Base-by-base conservation (phyloP, 2,113 vertebrate species). In the Otus sunia region DNA sequence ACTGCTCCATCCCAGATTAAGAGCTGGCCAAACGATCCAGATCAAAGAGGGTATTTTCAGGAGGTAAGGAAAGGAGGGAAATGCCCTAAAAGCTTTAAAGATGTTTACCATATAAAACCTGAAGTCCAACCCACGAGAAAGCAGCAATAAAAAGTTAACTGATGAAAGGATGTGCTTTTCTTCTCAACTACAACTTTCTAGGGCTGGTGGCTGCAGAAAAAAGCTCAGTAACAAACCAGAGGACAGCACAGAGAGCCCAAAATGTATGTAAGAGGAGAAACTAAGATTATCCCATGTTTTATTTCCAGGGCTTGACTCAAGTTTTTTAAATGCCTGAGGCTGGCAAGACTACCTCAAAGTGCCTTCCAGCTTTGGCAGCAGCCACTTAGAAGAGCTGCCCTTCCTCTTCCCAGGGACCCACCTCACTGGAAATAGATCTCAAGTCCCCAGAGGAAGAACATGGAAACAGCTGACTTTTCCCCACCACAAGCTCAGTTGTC, bases 381-480 rank as follows among this genome's bases (percentile, higher is more conserved):
- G 25, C 56, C 80, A 32, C 47, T 73, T n/a, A 17, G 21, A 90
- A 86, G 53, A 41, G 41, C 60, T 87, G 91, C 49, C 63, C 43
- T 88, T 90, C 56, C 71, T 95, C 78, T 83, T 94, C 92, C 88
- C 90, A 93, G 74, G 75, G 85, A 82, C 55, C 81, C 81, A 95
- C 67, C 85, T 91, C 85, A 21, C 90, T 95, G 90, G 59, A 94
- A 97, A 95, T 32, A 94, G 92, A 96, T 67, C 86, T 79, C 63
- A 58, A 92, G n/a, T 84, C 94, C 77, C 68, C 68, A 52, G 94
- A 93, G 86, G 63, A 87, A 89, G 77, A 89, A 58, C 39, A 49
- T 43, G 80, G 80, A 74, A 96, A 64, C 84, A 92, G 89, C 84
- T 87, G 87, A 92, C 73, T 88, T 91, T 87, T 96, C 76, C 86